phyloP scores from a whole-genome alignment of 37 sponge, comb jelly and placozoan genomes.

The Oopsacas minuta region DNA sequence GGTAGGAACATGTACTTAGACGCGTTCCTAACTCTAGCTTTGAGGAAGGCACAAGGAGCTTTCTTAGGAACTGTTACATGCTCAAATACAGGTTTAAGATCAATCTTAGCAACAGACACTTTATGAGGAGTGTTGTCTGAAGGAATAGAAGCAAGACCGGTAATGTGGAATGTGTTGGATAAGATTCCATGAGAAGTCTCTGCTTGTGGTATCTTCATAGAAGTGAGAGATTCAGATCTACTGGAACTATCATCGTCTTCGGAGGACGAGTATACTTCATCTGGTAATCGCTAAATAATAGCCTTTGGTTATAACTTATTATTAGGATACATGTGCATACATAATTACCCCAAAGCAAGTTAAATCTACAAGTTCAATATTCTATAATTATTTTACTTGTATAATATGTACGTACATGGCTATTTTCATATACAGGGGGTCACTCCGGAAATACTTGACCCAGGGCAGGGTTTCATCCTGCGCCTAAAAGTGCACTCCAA shows the following conservation, averaged over 20 bases:
- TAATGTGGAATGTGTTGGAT: slow-evolving; percentile 43
- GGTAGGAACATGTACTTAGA: slow-evolving; percentile 44
- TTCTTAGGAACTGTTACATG: slow-evolving; percentile 62
- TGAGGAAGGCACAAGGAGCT: slow-evolving; percentile 54
- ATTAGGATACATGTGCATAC: no score
- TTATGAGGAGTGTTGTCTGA: slow-evolving; percentile 51
- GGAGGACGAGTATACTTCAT: background rate
- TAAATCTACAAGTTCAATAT: no score
- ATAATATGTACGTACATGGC: no score
- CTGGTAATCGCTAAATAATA: background rate
- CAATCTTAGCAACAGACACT: slow-evolving; percentile 38
- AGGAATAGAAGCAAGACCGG: slow-evolving; percentile 34
- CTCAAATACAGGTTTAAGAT: slow-evolving; percentile 52
- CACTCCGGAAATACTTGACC: no score
- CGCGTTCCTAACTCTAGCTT: slow-evolving; percentile 43
- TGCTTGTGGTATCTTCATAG: slow-evolving; percentile 24
- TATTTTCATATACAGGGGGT: no score
- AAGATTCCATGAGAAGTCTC: slow-evolving; percentile 35
- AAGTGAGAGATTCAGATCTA: background rate
- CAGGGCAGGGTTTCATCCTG: no score
- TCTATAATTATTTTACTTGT: no score
- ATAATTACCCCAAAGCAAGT: no score
- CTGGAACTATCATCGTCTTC: background rate
- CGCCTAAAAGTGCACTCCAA: no score
- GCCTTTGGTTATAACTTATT: no score